These are phyloP conservation scores for Semnornis frantzii DNA, from an alignment of 2,113 vertebrate species.

Conservation along the genomic window DNA sequence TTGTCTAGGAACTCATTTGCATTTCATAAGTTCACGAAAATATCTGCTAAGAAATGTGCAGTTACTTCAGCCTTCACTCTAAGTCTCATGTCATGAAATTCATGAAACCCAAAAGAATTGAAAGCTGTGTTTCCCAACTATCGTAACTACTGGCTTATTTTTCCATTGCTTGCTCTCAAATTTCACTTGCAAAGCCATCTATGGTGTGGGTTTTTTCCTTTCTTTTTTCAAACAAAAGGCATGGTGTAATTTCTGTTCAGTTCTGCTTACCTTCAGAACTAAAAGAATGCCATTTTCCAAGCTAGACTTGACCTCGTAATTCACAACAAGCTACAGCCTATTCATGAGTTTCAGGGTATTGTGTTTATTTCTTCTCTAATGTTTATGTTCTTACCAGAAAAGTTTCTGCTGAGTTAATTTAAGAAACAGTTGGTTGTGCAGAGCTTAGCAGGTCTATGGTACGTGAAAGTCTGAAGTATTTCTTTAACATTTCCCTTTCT, in stretches of 20 bases:
- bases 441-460: not conserved
- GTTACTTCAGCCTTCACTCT: not conserved
- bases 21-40: constrained; percentile 8
- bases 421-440: not conserved
- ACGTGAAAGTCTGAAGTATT: not conserved
- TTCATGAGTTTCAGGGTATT: not conserved
- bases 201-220: not conserved
- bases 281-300: not conserved
- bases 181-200: not conserved
- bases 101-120: not conserved
- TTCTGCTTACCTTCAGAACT: not conserved
- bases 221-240: not conserved
- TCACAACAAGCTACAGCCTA: not conserved
- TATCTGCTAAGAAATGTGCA: not conserved
- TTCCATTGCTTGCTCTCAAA: not conserved
- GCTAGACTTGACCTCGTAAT: not conserved
- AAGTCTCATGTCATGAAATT: constrained; percentile 13
- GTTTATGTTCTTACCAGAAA: not conserved
- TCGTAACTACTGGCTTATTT: not conserved
- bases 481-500: not conserved
- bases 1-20: not conserved
- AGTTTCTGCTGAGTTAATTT: not conserved
- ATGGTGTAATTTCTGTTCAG: not conserved
- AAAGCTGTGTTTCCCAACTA: not conserved
- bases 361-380: not conserved